Base-by-base conservation (phyloP, 92 coral and sea anemone genomes). In the Epizoanthus ramosus region DNA sequence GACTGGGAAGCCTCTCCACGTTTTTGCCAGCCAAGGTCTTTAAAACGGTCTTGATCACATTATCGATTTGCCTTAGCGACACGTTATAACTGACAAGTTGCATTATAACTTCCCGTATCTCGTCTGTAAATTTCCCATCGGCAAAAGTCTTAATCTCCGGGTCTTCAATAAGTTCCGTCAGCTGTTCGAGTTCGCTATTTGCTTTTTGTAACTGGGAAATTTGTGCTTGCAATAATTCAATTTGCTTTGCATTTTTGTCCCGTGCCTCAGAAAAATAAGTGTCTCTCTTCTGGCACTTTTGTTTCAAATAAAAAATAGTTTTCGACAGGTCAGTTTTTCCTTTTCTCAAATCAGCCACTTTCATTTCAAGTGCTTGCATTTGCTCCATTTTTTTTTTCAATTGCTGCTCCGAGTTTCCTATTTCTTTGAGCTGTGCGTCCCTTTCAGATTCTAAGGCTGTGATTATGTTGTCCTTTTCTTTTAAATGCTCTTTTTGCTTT, bases 191-290 rank as follows among this genome's bases (percentile, higher is more conserved):
- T n/a, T n/a, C n/a, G n/a, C n/a, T n/a, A n/a, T n/a, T n/a, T n/a
- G n/a, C n/a, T 68, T 28, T 68, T 68, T 37, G 73, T 68, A 68
- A 68, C 73, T 68, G 56, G 73, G 73, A 39, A 68, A 68, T 68
- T 68, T 68, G 24, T 37, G 47, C 73, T 68, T 68, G 54, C 73
- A 37, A 68, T 35, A 68, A 68, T 33, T 24, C 16, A 68, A 28
- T 68, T 68, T 68, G 73, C 73, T 68, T 68, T 68, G 73, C 73
- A 68, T 68, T 68, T 68, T 68, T 37, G 0, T 37, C 73, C 73
- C 54, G 56, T 68, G 73, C 73, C 73, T 68, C 22, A 35, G 73
- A 68, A 45, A 68, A 68, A 68, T 68, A 31, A 21, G 53, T 31
- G 50, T 28, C 73, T 68, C 73, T 68, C 50, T 68, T 68, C 50